Percentiles rank a stretch among this genome's conserved stretches.
These are phyloP conservation scores for Bubo scandiacus DNA, from an alignment of 2,113 vertebrate species.

Conservation along the genomic window DNA sequence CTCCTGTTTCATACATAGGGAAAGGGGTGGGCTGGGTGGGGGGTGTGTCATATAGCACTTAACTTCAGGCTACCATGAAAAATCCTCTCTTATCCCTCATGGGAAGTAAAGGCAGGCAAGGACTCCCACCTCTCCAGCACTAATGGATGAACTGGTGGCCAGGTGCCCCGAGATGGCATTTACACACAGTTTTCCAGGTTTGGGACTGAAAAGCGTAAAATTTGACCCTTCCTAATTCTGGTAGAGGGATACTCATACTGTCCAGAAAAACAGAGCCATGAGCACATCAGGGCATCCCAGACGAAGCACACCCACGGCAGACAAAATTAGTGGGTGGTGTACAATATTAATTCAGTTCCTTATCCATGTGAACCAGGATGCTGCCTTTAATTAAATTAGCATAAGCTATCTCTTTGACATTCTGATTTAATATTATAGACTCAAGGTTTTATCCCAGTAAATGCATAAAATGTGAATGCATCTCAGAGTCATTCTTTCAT, in stretches of 20 bases:
- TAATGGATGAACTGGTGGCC: neutral
- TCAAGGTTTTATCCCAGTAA: neutral
- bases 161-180: neutral
- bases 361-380: neutral
- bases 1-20: neutral
- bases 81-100: neutral
- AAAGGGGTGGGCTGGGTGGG: neutral
- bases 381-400: conserved; percentile 63
- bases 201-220: neutral
- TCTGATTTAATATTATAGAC: conserved; percentile 24
- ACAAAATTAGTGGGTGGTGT: conserved; percentile 7
- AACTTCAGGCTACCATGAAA: neutral
- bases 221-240: neutral
- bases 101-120: neutral
- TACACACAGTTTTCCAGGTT: neutral
- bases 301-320: neutral
- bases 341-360: conserved; percentile 15
- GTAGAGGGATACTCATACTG: neutral
- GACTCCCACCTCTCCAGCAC: neutral
- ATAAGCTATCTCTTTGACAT: conserved; percentile 41
- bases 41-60: neutral
- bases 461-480: neutral
- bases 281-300: neutral
- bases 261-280: neutral
- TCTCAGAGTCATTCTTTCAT: neutral